Conservation (phyloP, 2,888 invertebrate genomes). For the Tachina grossa region DNA sequence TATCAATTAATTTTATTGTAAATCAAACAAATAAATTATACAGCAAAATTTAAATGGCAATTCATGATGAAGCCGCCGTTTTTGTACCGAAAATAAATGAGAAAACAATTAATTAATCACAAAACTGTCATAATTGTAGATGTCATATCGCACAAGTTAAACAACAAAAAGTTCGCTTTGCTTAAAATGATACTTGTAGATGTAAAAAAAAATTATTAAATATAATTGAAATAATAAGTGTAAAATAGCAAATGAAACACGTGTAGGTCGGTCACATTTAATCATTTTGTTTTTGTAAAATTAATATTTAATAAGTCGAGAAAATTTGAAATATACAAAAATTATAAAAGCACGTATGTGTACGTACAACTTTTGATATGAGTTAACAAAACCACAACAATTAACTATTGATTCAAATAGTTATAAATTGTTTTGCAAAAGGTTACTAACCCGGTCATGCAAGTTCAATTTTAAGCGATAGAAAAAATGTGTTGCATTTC, state of each 20-base stretch:
- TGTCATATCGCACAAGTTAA: constrained; percentile 1
- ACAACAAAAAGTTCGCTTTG: neutral
- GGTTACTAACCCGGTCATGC: neutral
- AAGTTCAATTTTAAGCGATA: neutral
- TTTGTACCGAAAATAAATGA: constrained; percentile 24
- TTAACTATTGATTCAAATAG: neutral
- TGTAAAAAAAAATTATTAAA: neutral
- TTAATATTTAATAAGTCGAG: neutral
- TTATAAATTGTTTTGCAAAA: neutral
- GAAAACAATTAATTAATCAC: constrained; percentile 53
- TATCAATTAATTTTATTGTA: constrained; percentile 46
- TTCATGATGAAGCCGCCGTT: constrained; percentile 37
- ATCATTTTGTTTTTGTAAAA: neutral
- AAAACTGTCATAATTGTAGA: constrained; percentile 48
- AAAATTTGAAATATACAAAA: no score
- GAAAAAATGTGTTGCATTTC: no score
- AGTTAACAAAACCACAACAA: neutral
- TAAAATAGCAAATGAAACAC: neutral
- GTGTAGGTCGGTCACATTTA: constrained; percentile 21
- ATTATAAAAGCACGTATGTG: neutral
- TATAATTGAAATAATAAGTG: constrained; percentile 11
- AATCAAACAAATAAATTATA: constrained; percentile 27
- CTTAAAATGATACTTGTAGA: no score
- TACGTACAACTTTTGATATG: no score
- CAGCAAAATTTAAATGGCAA: constrained; percentile 32